A percentile compares a stretch with the other conserved stretches of the same genome.
These are phyloP conservation scores for Agrochola lota DNA, from an alignment of 2,888 invertebrate species.

Conservation along the genomic window DNA sequence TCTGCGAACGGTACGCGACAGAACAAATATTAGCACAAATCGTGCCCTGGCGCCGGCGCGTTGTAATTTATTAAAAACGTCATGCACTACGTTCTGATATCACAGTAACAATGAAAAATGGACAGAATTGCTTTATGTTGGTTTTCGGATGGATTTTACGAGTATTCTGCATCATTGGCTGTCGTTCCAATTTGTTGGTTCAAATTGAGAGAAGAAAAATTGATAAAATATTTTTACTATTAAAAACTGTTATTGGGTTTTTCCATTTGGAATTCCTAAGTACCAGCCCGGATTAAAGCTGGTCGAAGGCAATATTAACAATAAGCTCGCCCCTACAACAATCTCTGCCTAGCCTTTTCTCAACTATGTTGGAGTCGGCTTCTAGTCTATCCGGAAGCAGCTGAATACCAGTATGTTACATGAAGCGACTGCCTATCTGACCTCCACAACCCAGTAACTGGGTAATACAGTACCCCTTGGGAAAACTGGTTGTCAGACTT, in stretches of 20 bases:
- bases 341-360: too few species aligned
- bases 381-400: too few species aligned
- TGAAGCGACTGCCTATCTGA: too few species aligned
- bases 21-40: conserved; percentile 73
- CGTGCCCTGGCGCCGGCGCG: conserved; percentile 50
- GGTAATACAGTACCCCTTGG: too few species aligned
- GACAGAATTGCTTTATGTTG: conserved; percentile 35
- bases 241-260: not conserved
- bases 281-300: not conserved
- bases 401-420: too few species aligned
- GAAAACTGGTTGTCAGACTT: too few species aligned
- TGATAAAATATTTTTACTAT: not conserved
- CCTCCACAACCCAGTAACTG: too few species aligned
- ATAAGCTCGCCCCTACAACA: not conserved
- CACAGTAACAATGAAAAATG: conserved; percentile 52
- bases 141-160: conserved; percentile 9
- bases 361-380: too few species aligned
- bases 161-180: conserved; percentile 8
- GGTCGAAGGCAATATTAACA: not conserved
- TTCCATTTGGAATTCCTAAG: not conserved
- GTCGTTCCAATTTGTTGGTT: not conserved
- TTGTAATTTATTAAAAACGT: conserved; percentile 71
- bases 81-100: conserved; percentile 50
- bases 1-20: conserved; percentile 60
- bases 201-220: not conserved